Evolutionary conservation across 2,797 vertebrate species (phyloP), one percentile per base, ranked within the genome.

Genomic region (Urocyon cinereoargenteus): DNA sequence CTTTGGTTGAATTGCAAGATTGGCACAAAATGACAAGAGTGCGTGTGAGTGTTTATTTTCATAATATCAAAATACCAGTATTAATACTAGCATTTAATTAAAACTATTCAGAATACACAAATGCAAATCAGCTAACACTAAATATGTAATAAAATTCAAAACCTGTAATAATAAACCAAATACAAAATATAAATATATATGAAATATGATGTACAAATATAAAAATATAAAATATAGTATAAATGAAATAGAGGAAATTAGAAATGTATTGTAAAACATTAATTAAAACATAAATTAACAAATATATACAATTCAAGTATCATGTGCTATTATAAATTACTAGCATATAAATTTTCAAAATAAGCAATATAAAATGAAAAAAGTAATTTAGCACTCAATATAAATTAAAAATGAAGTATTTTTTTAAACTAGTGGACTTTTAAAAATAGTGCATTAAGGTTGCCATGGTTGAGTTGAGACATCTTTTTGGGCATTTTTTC

Each of bases 401-500:
- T 70, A 83, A 88, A 53, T 62, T 92, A 49, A 93, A 92, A 57
- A 36, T 21, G 3, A 70, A 93, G 34, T 70, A 85, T 75, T 91
- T 72, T 89, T 94, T 86, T 94, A 91, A 94, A 59, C 13, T 75
- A 77, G 36, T 85, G 21, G 26, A 26, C 68, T 87, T 92, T 28
- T 4, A 57, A 87, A 93, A 73, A 18, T 14, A 70, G n/a, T 79
- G 3, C 45, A 82, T 53, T 79, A 72, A 82, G 3, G 0, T 94
- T 93, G 18, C 8, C 31, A 83, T 94, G 62, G 36, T 94, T 90
- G 57, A 94, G 16, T 12, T 87, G 40, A 94, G 92, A 16, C 36
- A 86, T 82, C 24, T 78, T 93, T 90, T 62, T 78, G 61, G 89
- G 81, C n/a, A 89, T 57, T 90, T 97, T 93, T 87, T 12, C 16